Base-by-base conservation (phyloP, 2,888 invertebrate species). In the Apodemia zela region DNA sequence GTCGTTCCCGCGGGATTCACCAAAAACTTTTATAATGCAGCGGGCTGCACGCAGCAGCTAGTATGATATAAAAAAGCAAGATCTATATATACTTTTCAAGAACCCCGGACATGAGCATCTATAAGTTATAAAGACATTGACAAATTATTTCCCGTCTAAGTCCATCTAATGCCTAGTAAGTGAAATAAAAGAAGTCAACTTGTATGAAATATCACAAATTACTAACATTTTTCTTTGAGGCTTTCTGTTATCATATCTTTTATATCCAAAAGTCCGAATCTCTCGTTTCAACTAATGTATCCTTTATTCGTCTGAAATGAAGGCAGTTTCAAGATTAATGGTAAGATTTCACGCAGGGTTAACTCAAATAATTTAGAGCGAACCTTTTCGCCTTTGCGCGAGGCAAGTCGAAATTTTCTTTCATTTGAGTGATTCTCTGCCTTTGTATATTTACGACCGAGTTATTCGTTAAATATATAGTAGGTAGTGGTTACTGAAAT, bases 281-380 rank as follows among this genome's bases (percentile, higher is more conserved):
- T 68, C 68, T 69, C 70, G 65, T 69, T 70, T 69, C 63, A 68
- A 66, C 69, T 71, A 69, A 71, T 73, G 69, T 67, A 68, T 65
- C 67, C 68, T 67, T 67, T 71, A 67, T 73, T 62, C 62, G 62
- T 62, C 59, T 45, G 57, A 62, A 62, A 62, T 62, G 62, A 69
- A 73, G 72, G 67, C 71, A 73, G 74, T 73, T 67, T 65, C 63
- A 73, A 82, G 83, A 85, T 82, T 80, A 83, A 86, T 85, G 79
- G 76, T 70, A 69, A 80, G 79, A 82, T 84, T 85, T 84, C 79
- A 82, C 78, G 79, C 76, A 68, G 75, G 75, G 80, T 84, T 82
- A 80, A 78, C 75, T 75, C 77, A 74, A 77, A 82, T 85, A 83
- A 84, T 83, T 80, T 77, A 69, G 67, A 77, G 75, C 75, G 77